These are phyloP conservation scores for Tympanuchus pallidicinctus DNA, from an alignment of 2,113 vertebrate genomes.

Conservation along the genomic window DNA sequence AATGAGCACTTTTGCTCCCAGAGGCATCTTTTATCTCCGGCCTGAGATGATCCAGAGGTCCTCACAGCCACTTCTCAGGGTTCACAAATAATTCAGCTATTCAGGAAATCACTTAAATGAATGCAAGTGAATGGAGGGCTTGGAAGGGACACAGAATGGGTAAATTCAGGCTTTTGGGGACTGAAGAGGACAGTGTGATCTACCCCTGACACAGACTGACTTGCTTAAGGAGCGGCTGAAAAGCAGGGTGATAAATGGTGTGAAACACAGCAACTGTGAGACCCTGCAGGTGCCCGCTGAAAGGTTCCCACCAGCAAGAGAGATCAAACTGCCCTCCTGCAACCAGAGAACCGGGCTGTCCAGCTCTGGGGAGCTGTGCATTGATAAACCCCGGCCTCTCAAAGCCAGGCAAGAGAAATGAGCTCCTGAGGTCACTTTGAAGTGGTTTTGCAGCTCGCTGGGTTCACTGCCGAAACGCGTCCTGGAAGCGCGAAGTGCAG, in stretches of 20 bases:
- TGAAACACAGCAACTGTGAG: background rate
- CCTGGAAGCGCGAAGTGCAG: background rate
- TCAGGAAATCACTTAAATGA: background rate
- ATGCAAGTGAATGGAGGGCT: background rate
- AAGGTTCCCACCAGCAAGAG: background rate
- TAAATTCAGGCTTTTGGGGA: background rate
- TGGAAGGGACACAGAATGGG: background rate
- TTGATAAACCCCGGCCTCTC: background rate
- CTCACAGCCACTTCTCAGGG: background rate
- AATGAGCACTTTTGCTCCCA: background rate
- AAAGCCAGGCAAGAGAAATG: fast-evolving
- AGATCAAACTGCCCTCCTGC: fast-evolving
- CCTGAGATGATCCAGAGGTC: background rate
- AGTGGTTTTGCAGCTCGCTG: background rate
- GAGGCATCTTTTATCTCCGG: background rate
- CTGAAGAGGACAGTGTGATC: background rate
- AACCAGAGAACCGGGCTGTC: background rate
- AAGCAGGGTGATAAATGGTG: background rate
- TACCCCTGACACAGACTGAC: background rate
- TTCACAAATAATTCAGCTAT: background rate
- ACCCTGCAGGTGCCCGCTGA: background rate
- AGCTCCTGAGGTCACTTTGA: background rate
- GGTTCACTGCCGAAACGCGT: background rate
- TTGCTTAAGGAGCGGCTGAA: background rate
- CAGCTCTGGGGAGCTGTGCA: background rate